A percentile compares a stretch with the other conserved stretches of the same genome.
Evolutionary conservation across 1,140 invertebrate genomes (phyloP).

Genomic region (Chironomus tepperi): DNA sequence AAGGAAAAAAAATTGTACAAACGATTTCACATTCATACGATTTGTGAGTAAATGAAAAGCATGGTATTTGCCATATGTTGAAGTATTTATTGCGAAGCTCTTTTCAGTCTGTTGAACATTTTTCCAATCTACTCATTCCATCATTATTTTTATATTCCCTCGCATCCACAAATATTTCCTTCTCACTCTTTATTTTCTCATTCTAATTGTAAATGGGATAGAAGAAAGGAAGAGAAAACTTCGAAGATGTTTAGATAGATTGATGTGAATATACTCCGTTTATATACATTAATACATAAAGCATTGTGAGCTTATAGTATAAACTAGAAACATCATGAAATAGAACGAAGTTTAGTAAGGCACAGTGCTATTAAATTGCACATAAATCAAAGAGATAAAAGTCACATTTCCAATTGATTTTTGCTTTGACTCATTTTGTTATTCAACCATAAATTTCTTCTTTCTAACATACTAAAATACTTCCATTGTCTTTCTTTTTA

Average conservation of each 20-base stretch:
- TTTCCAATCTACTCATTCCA: background rate
- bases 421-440: background rate
- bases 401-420: background rate
- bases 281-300: too few relatives aligned
- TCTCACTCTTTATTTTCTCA: background rate
- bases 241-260: background rate
- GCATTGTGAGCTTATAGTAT: too few relatives aligned
- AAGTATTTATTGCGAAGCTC: constrained; percentile 4
- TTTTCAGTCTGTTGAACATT: constrained; percentile 13
- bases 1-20: too few relatives aligned
- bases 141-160: too few relatives aligned
- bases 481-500: too few relatives aligned
- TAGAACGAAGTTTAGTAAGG: background rate
- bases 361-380: background rate
- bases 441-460: too few relatives aligned
- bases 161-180: too few relatives aligned
- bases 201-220: background rate
- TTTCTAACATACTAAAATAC: too few relatives aligned
- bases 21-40: too few relatives aligned
- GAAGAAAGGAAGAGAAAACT: background rate
- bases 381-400: constrained; percentile 14
- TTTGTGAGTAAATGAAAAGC: too few relatives aligned
- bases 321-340: too few relatives aligned
- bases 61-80: background rate
- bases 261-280: too few relatives aligned